phyloP scores from a whole-genome alignment of 2,113 vertebrate genomes.

The Polypterus senegalus region DNA sequence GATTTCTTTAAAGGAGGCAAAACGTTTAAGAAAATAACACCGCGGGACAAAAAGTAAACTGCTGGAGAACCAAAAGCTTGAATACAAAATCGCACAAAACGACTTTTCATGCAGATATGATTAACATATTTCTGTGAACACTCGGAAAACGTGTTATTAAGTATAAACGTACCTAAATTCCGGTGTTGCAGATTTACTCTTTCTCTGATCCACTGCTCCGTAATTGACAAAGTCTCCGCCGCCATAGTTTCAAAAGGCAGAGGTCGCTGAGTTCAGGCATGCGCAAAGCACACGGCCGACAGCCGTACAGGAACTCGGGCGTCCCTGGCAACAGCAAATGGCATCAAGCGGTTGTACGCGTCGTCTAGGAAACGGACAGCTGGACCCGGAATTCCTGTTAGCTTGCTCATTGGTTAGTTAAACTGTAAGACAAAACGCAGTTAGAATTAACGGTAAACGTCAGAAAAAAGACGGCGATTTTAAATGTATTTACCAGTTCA shows the following conservation, averaged over 20 bases:
- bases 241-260: slow-evolving; percentile 51
- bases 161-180: slow-evolving; percentile 43
- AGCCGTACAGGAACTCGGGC: no score
- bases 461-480: no score
- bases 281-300: slow-evolving; percentile 20
- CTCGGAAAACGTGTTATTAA: neutral
- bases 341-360: no score
- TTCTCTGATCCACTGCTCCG: slow-evolving; percentile 55
- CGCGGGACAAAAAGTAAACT: neutral
- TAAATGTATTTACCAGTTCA: no score
- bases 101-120: neutral
- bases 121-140: no score
- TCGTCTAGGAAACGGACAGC: no score
- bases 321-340: no score
- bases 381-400: no score
- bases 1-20: neutral
- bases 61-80: neutral
- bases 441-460: no score
- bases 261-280: slow-evolving; percentile 13
- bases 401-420: no score
- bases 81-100: neutral
- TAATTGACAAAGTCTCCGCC: slow-evolving; percentile 34
- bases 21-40: neutral
- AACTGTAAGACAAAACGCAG: no score
- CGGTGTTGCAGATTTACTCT: slow-evolving; percentile 38